Evolutionary conservation across 2,888 invertebrate species (phyloP).

Genomic region (Drosophila anomelani): DNA sequence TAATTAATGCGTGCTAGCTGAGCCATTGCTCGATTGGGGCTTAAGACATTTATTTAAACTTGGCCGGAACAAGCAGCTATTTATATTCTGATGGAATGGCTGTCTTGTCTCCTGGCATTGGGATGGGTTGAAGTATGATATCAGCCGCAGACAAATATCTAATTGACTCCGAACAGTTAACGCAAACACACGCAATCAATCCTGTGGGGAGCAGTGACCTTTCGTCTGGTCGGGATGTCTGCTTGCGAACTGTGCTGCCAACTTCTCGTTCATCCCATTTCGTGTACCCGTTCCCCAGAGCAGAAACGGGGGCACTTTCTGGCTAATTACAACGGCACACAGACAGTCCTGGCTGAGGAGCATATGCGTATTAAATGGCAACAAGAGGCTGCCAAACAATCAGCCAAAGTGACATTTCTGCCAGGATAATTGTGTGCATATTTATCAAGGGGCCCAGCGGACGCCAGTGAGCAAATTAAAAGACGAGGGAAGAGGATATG

Average conservation of each 20-base stretch:
- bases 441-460: slow-evolving; percentile 31
- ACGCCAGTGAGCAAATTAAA: slow-evolving; percentile 18
- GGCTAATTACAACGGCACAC: slow-evolving; percentile 59
- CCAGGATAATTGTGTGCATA: slow-evolving; percentile 67
- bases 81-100: slow-evolving; percentile 4
- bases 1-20: slow-evolving; percentile 46
- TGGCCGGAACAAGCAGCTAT: slow-evolving; percentile 21
- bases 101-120: neutral
- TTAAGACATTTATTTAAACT: slow-evolving; percentile 30
- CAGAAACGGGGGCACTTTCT: slow-evolving; percentile 46
- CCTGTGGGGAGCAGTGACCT: slow-evolving; percentile 54
- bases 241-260: slow-evolving; percentile 10
- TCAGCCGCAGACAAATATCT: slow-evolving; percentile 24
- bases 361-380: slow-evolving; percentile 25
- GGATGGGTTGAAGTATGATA: neutral
- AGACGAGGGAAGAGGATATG: slow-evolving; percentile 12
- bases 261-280: slow-evolving; percentile 8
- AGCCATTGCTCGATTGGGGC: slow-evolving; percentile 10
- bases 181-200: slow-evolving; percentile 40
- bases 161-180: slow-evolving; percentile 29
- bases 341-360: neutral
- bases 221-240: slow-evolving; percentile 46
- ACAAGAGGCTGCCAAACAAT: slow-evolving; percentile 59
- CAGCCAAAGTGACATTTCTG: slow-evolving; percentile 69
- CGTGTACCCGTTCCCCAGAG: slow-evolving; percentile 8